Evolutionary conservation across 2,888 invertebrate species (phyloP).

Genomic region (Stratiomys singularior): DNA sequence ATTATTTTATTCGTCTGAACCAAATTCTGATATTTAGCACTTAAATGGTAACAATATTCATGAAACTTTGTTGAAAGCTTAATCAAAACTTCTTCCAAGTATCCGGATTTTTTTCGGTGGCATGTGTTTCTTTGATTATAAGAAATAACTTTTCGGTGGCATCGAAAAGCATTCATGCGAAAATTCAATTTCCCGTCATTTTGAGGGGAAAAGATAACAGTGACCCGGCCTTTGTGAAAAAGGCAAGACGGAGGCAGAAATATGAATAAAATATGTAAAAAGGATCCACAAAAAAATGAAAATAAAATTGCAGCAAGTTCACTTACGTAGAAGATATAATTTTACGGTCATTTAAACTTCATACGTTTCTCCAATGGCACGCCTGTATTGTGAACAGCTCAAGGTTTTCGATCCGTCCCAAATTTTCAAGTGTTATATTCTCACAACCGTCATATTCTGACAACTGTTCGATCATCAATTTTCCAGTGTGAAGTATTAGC

Average conservation of each 20-base stretch:
- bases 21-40: too few relatives aligned
- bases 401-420: too few relatives aligned
- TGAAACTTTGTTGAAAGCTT: background rate
- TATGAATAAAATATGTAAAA: background rate
- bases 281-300: background rate
- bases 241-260: too few relatives aligned
- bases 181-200: conserved; percentile 4
- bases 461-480: too few relatives aligned
- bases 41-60: too few relatives aligned
- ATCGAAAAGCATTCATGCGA: conserved; percentile 9
- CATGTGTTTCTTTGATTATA: background rate
- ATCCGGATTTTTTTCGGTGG: background rate
- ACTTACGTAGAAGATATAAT: background rate
- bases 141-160: background rate
- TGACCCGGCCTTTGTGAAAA: background rate
- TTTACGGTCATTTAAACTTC: background rate
- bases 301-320: background rate
- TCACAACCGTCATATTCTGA: too few relatives aligned
- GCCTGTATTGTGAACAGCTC: too few relatives aligned
- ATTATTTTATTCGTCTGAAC: too few relatives aligned
- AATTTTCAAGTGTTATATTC: too few relatives aligned
- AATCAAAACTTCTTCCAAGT: background rate
- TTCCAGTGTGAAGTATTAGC: too few relatives aligned
- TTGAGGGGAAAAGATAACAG: background rate
- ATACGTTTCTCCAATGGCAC: too few relatives aligned